These are phyloP conservation scores for Danio choprae DNA, from an alignment of 2,797 vertebrate genomes.

Conservation along the genomic window DNA sequence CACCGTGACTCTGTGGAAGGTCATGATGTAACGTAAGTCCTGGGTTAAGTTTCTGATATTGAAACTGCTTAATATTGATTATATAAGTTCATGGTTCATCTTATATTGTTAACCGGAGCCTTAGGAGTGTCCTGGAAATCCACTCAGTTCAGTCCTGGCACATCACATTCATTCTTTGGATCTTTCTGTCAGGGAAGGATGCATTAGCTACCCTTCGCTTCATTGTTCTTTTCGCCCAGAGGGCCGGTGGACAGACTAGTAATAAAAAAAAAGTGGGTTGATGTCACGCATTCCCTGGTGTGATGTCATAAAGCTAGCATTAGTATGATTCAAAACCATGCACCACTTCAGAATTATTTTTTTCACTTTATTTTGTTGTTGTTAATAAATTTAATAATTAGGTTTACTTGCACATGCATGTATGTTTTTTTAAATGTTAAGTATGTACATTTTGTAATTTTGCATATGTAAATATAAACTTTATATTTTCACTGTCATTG, in stretches of 20 bases:
- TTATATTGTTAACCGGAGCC: constrained; percentile 1
- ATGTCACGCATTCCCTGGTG: not conserved
- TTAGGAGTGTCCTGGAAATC: constrained; percentile 26
- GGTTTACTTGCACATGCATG: too few relatives aligned
- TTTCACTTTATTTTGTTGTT: too few relatives aligned
- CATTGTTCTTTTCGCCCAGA: constrained; percentile 9
- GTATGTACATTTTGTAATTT: too few relatives aligned
- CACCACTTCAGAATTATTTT: not conserved
- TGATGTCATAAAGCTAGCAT: not conserved
- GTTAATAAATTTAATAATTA: too few relatives aligned
- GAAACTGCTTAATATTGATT: constrained; percentile 27
- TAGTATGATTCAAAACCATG: not conserved
- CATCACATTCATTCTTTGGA: constrained; percentile 24
- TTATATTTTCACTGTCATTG: too few relatives aligned
- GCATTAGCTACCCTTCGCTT: constrained; percentile 17
- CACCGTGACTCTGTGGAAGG: constrained; percentile 5
- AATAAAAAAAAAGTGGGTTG: constrained; percentile 11
- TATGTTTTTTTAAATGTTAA: too few relatives aligned
- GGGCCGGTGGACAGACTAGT: not conserved
- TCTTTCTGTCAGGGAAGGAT: constrained; percentile 11
- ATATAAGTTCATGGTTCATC: constrained; percentile 2
- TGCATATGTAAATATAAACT: too few relatives aligned
- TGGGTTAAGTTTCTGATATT: not conserved
- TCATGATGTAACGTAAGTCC: constrained; percentile 35
- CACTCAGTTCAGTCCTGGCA: constrained; percentile 15